These are phyloP conservation scores for Clostera curtula DNA, from an alignment of 2,888 invertebrate species.

Conservation along the genomic window DNA sequence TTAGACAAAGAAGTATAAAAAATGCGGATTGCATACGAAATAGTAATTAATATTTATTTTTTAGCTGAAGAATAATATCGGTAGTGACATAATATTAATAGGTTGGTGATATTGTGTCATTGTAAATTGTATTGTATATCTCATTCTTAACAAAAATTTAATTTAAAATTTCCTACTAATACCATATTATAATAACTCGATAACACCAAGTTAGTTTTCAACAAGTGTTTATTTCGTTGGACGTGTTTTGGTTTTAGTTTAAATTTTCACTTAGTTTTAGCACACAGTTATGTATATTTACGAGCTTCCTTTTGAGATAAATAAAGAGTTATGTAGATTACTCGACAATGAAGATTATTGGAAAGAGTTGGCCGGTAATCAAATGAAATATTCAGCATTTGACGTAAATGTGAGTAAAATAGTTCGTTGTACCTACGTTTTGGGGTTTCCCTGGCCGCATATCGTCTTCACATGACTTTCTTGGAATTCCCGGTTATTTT, in stretches of 20 bases:
- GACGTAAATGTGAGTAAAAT: conserved; percentile 75
- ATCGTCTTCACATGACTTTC: conserved; percentile 5
- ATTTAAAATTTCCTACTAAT: too few species aligned
- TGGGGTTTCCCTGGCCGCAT: conserved; percentile 36
- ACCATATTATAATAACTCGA: too few species aligned
- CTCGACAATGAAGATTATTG: conserved; percentile 87
- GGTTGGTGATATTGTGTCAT: too few species aligned
- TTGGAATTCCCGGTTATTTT: conserved; percentile 15
- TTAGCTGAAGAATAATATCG: too few species aligned
- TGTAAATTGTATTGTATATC: too few species aligned
- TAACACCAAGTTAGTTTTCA: conserved; percentile 12
- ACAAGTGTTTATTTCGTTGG: conserved; percentile 8
- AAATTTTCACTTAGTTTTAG: conserved; percentile 13
- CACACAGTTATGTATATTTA: conserved; percentile 75
- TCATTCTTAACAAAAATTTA: too few species aligned
- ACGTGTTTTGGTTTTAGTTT: conserved; percentile 6
- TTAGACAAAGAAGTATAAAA: too few species aligned
- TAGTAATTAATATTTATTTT: too few species aligned
- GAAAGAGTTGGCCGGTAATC: conserved; percentile 82
- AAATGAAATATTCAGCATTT: conserved; percentile 79
- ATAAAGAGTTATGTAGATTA: conserved; percentile 82
- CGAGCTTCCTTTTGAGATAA: conserved; percentile 81
- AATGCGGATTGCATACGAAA: too few species aligned
- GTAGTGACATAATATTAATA: too few species aligned
- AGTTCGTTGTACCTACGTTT: conserved; percentile 19